These are phyloP conservation scores for Netelia virgata DNA, from an alignment of 2,888 invertebrate genomes.

Conservation along the genomic window DNA sequence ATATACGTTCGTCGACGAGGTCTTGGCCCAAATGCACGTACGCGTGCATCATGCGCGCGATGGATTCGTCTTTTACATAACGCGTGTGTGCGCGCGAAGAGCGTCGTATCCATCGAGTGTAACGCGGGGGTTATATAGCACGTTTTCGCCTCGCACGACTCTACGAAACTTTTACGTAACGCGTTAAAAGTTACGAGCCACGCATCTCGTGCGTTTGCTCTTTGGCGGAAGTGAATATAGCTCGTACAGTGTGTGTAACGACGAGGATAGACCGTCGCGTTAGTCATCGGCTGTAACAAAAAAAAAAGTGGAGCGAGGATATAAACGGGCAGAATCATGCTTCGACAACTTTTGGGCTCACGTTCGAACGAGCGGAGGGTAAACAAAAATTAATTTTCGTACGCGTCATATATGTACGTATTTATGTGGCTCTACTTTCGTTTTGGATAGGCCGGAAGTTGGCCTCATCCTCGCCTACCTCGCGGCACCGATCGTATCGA, in stretches of 20 bases:
- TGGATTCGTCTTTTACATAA: neutral
- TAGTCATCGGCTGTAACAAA: neutral
- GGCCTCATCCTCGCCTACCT: neutral
- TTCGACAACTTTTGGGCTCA: constrained; percentile 65
- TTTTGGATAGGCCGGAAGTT: neutral
- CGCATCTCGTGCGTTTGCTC: constrained; percentile 11
- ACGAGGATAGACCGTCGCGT: neutral
- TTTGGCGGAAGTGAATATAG: constrained; percentile 50
- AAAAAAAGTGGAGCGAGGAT: neutral
- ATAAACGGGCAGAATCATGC: constrained; percentile 36
- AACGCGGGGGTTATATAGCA: neutral
- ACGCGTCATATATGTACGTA: neutral
- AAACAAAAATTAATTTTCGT: constrained; percentile 35
- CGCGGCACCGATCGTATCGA: too few relatives aligned
- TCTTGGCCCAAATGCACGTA: too few relatives aligned
- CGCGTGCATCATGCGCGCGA: neutral
- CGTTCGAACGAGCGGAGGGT: constrained; percentile 55
- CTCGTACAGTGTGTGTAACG: neutral
- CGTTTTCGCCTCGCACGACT: neutral
- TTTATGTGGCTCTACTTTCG: neutral
- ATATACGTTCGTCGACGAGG: too few relatives aligned
- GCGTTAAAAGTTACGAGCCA: neutral
- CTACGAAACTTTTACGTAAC: constrained; percentile 50
- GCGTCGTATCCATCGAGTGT: constrained; percentile 9
- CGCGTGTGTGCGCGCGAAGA: constrained; percentile 42